A percentile compares a stretch with the other conserved stretches of the same genome.
These are phyloP conservation scores for Holacanthus passer DNA, from an alignment of 2,113 vertebrate genomes.

Conservation along the genomic window DNA sequence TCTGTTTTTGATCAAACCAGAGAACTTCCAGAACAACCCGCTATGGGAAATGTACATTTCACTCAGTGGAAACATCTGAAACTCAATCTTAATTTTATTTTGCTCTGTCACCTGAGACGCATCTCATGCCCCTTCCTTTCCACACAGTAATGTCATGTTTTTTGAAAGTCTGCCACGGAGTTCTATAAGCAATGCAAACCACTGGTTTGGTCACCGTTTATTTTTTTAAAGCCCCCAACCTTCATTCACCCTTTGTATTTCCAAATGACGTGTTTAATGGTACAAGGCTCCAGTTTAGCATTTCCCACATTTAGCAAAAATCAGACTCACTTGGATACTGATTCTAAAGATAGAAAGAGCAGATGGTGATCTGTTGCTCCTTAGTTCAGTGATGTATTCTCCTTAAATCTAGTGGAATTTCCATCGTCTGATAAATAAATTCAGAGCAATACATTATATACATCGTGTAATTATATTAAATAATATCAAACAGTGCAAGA, in stretches of 20 bases:
- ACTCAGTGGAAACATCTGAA: constrained; percentile 44
- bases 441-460: neutral
- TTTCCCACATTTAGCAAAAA: constrained; percentile 26
- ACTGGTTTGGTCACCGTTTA: constrained; percentile 32
- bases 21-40: constrained; percentile 18
- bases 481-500: neutral
- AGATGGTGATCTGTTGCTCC: constrained; percentile 56
- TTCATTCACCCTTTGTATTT: constrained; percentile 31
- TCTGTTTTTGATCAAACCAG: neutral
- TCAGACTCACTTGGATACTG: constrained; percentile 11
- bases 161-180: constrained; percentile 8
- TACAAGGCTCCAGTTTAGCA: constrained; percentile 3
- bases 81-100: constrained; percentile 37
- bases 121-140: neutral
- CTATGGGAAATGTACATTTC: constrained; percentile 30
- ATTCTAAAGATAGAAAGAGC: constrained; percentile 36
- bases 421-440: constrained; percentile 18
- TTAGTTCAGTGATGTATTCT: constrained; percentile 34
- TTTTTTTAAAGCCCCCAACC: constrained; percentile 20
- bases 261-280: constrained; percentile 13
- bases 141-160: constrained; percentile 19
- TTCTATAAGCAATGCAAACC: constrained; percentile 15
- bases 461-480: constrained; percentile 3
- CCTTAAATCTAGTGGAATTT: constrained; percentile 24
- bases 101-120: constrained; percentile 21